phyloP scores from a whole-genome alignment of 2,113 vertebrate genomes.

The Misgurnus anguillicaudatus region DNA sequence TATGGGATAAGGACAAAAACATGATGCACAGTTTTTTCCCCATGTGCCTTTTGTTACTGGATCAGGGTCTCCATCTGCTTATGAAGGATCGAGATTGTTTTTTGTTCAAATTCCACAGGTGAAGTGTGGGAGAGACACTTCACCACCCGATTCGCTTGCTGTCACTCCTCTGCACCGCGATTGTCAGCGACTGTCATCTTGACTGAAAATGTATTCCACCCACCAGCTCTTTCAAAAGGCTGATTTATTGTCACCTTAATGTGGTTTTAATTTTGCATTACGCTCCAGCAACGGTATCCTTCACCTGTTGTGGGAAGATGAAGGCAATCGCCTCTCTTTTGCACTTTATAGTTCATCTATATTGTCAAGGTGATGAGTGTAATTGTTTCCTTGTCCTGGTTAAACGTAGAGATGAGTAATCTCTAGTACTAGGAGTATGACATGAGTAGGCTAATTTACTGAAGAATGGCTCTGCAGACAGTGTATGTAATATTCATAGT shows the following conservation, averaged over 20 bases:
- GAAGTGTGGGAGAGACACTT: slow-evolving; percentile 35
- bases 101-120: slow-evolving; percentile 18
- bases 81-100: slow-evolving; percentile 19
- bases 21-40: not conserved
- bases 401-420: too few relatives aligned
- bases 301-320: not conserved
- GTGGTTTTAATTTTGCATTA: slow-evolving; percentile 62
- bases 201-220: slow-evolving; percentile 70
- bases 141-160: slow-evolving; percentile 18
- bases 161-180: slow-evolving; percentile 46
- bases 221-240: slow-evolving; percentile 58
- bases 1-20: not conserved
- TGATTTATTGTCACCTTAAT: slow-evolving; percentile 70
- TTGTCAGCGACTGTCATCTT: slow-evolving; percentile 61
- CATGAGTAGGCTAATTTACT: too few relatives aligned
- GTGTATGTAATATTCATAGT: too few relatives aligned
- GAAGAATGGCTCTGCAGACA: too few relatives aligned
- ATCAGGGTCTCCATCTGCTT: slow-evolving; percentile 19
- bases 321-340: not conserved
- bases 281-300: slow-evolving; percentile 35
- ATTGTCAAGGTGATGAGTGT: slow-evolving; percentile 4
- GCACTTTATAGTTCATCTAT: not conserved
- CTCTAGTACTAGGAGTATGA: too few relatives aligned
- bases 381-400: not conserved
- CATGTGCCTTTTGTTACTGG: not conserved